Evolutionary conservation across 92 coral and sea anemone genomes (phyloP).

Genomic region (Virgularia gustaviana): DNA sequence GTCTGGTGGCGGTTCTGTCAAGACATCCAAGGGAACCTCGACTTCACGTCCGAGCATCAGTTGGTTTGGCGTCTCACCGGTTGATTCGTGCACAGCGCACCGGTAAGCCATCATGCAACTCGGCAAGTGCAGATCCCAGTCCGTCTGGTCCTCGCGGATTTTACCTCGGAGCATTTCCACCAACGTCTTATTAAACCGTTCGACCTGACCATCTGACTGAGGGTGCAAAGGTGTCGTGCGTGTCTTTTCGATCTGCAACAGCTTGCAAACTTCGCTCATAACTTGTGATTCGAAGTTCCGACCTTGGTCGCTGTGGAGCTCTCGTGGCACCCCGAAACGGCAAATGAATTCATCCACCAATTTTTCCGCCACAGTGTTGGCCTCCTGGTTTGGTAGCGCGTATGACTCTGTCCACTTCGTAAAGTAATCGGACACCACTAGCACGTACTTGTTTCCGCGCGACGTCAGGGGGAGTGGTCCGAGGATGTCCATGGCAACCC

Average conservation of each 20-base stretch:
- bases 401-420: slow-evolving; percentile 65
- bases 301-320: slow-evolving; percentile 62
- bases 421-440: slow-evolving; percentile 60
- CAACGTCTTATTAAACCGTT: slow-evolving; percentile 45
- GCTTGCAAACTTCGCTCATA: slow-evolving; percentile 55
- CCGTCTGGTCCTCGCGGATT: slow-evolving; percentile 48
- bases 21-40: slow-evolving; percentile 36
- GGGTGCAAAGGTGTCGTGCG: slow-evolving; percentile 44
- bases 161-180: slow-evolving; percentile 57
- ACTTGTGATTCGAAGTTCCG: slow-evolving; percentile 58
- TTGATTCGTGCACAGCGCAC: slow-evolving; percentile 50
- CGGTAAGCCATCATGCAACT: slow-evolving; percentile 62
- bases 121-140: slow-evolving; percentile 50
- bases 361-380: slow-evolving; percentile 62
- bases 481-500: slow-evolving; percentile 62
- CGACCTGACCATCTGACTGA: slow-evolving; percentile 57
- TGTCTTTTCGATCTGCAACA: slow-evolving; percentile 58
- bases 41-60: slow-evolving; percentile 47
- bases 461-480: slow-evolving; percentile 63
- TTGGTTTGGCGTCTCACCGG: slow-evolving; percentile 42
- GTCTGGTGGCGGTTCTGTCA: slow-evolving; percentile 39
- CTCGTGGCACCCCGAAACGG: slow-evolving; percentile 56
- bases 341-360: slow-evolving; percentile 54
- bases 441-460: slow-evolving; percentile 49
- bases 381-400: slow-evolving; percentile 55